Percentiles rank a stretch among this genome's conserved stretches.
phyloP scores from a whole-genome alignment of 2,113 vertebrate genomes.

The Tursiops truncatus region DNA sequence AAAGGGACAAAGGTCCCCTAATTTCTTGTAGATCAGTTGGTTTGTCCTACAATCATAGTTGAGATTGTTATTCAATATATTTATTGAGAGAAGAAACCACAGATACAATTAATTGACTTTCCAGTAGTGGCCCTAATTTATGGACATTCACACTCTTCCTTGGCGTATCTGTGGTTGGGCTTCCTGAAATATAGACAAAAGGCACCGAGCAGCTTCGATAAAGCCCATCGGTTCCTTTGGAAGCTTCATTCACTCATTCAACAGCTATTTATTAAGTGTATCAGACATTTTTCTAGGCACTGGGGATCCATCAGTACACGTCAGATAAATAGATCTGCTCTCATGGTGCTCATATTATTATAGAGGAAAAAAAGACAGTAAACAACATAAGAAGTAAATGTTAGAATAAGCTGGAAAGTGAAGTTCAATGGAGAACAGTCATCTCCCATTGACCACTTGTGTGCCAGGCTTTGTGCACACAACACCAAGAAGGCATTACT shows the following conservation, averaged over 20 bases:
- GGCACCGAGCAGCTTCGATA: neutral
- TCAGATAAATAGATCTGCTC: neutral
- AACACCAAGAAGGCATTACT: neutral
- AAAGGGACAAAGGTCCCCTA: rapidly evolving
- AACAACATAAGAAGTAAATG: neutral
- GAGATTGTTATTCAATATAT: neutral
- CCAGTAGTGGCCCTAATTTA: neutral
- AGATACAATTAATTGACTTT: neutral
- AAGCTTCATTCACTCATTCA: neutral
- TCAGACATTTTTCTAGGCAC: no score
- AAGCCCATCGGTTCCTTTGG: no score
- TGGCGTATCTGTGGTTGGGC: neutral
- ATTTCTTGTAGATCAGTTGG: neutral
- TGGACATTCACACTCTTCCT: neutral
- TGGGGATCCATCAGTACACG: neutral
- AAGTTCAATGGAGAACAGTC: neutral
- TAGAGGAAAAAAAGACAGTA: neutral
- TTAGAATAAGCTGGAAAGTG: neutral
- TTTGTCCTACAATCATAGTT: neutral
- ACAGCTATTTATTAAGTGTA: neutral
- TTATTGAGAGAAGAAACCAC: neutral
- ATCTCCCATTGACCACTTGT: rapidly evolving
- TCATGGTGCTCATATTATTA: rapidly evolving
- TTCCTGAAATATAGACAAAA: neutral
- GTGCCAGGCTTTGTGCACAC: neutral